Conservation (phyloP, 2,113 vertebrate genomes). For the Atlantisia rogersi region DNA sequence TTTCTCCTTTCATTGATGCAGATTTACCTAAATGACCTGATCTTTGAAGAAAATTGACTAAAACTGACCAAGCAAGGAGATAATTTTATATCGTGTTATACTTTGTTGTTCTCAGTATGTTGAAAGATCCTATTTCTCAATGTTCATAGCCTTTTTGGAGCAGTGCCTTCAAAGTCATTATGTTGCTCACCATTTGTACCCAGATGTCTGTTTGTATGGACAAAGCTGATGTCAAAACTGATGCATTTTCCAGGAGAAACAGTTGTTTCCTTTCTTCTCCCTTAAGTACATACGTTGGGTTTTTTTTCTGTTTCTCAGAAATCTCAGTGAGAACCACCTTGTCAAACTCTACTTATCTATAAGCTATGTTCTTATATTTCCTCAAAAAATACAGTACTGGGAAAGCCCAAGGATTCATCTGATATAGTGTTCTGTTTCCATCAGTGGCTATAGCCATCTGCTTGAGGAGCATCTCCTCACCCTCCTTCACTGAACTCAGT, state of each 20-base stretch:
- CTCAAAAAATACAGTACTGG: background rate
- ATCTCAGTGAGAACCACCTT: background rate
- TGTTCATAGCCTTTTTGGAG: background rate
- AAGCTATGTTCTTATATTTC: background rate
- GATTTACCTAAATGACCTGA: background rate
- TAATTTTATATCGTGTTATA: background rate
- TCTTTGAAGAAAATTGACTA: background rate
- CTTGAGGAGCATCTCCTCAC: background rate
- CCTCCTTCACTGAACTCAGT: no score
- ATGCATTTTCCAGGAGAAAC: background rate
- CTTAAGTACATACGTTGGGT: accelerated
- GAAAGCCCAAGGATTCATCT: background rate
- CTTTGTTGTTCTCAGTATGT: background rate
- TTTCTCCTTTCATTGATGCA: background rate
- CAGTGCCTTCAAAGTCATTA: background rate
- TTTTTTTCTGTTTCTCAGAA: background rate
- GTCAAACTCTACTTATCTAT: background rate
- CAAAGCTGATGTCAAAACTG: background rate
- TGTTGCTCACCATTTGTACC: background rate
- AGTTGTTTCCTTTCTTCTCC: background rate
- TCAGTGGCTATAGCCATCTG: background rate
- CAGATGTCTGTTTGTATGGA: background rate
- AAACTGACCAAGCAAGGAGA: background rate
- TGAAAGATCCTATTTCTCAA: background rate
- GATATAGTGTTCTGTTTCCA: background rate